phyloP scores from a whole-genome alignment of 1,140 invertebrate species.

The Bombus terrestris region DNA sequence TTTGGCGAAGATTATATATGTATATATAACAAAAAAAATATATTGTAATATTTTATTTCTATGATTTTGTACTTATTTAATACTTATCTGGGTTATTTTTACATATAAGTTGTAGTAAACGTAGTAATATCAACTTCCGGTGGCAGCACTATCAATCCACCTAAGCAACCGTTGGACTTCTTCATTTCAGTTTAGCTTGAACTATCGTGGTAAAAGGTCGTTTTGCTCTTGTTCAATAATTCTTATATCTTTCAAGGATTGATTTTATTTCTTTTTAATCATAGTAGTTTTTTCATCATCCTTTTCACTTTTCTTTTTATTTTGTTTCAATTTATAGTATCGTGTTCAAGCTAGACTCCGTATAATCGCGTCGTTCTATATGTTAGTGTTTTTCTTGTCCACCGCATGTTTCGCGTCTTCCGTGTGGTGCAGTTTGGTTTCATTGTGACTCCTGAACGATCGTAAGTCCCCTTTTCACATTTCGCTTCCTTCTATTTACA shows the following conservation, averaged over 20 bases:
- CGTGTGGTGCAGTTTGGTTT: slow-evolving; percentile 8
- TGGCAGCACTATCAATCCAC: background rate
- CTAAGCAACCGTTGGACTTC: background rate
- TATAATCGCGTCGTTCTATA: background rate
- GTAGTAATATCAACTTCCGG: background rate
- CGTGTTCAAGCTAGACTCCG: slow-evolving; percentile 5
- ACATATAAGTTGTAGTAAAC: background rate
- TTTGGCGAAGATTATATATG: background rate
- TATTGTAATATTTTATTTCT: background rate
- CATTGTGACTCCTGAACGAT: background rate
- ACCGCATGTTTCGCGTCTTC: background rate
- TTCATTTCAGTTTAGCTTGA: slow-evolving; percentile 32
- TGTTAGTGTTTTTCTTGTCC: background rate
- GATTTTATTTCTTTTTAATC: background rate
- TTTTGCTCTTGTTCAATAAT: no score
- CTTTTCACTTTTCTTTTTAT: background rate
- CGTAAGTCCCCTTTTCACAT: slow-evolving; percentile 33
- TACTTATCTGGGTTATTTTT: no score
- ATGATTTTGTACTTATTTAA: background rate
- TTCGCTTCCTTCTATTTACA: background rate
- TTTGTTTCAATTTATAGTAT: background rate
- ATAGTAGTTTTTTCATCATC: background rate
- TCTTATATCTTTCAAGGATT: accelerated
- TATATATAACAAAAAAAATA: background rate
- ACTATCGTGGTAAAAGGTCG: background rate